These are phyloP conservation scores for Creontiades dilutus DNA, from an alignment of 2,888 invertebrate species.

Conservation along the genomic window DNA sequence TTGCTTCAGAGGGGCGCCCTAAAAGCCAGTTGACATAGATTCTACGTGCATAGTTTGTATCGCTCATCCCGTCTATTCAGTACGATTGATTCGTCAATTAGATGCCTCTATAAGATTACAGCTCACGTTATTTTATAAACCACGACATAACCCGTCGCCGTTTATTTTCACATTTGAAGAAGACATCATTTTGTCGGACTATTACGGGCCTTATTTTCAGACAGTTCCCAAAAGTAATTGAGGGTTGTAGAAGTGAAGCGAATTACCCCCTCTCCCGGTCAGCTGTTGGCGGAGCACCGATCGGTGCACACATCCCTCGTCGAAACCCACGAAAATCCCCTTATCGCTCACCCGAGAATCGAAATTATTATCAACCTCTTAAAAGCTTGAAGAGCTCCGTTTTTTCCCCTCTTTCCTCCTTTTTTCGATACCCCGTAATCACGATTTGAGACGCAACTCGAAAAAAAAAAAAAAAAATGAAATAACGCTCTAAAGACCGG, in stretches of 20 bases:
- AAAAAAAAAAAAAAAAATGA: neutral
- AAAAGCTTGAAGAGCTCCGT: neutral
- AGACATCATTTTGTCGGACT: neutral
- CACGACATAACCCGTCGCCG: neutral
- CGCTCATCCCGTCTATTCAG: too few species aligned
- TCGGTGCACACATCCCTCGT: too few species aligned
- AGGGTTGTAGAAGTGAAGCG: neutral
- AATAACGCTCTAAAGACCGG: constrained; percentile 14
- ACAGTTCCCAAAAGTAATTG: constrained; percentile 3
- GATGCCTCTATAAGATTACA: neutral
- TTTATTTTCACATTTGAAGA: neutral
- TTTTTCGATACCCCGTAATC: neutral
- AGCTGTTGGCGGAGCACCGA: too few species aligned
- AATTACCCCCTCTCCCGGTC: neutral
- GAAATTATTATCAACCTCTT: constrained; percentile 20
- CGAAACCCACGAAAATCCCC: neutral
- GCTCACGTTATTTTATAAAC: neutral
- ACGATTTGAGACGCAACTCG: neutral
- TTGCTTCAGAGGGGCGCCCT: too few species aligned
- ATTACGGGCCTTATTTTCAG: neutral
- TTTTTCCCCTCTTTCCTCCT: neutral
- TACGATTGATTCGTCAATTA: too few species aligned
- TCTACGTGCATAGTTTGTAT: too few species aligned
- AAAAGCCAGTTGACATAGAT: too few species aligned
- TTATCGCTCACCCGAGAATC: neutral